These are phyloP conservation scores for Parasteatoda tepidariorum DNA, from an alignment of 1,140 invertebrate genomes.

Conservation along the genomic window DNA sequence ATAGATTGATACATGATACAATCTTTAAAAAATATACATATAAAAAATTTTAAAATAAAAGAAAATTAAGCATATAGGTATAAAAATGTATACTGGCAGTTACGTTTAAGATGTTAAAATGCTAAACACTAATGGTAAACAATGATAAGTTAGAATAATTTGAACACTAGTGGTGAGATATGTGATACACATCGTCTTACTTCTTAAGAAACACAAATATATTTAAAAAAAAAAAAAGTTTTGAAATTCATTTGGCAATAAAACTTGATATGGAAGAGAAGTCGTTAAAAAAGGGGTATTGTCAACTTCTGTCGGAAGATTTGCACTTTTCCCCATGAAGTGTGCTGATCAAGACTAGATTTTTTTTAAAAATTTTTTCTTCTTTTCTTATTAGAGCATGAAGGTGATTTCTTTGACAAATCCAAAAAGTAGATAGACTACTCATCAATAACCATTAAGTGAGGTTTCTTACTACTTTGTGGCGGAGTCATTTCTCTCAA, in stretches of 20 bases:
- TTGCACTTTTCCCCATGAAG: neutral
- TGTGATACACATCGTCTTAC: too few species aligned
- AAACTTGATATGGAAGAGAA: neutral
- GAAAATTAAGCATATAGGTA: too few species aligned
- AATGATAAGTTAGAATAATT: too few species aligned
- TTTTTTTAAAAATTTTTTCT: neutral
- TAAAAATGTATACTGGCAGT: too few species aligned
- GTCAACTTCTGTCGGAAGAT: neutral
- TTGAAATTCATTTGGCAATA: too few species aligned
- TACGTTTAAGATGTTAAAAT: neutral
- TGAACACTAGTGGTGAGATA: neutral
- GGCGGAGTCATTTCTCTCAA: constrained; percentile 33
- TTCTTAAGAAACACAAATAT: neutral
- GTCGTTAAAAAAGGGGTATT: neutral
- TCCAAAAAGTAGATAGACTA: neutral
- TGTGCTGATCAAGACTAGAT: neutral
- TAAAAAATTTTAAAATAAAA: too few species aligned
- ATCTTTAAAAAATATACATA: too few species aligned
- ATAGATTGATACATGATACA: too few species aligned
- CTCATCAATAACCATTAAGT: neutral
- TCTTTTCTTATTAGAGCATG: too few species aligned
- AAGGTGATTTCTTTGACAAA: neutral
- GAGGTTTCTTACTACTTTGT: constrained; percentile 23
- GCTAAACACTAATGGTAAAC: neutral
- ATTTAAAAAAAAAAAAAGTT: neutral